Percentiles rank a stretch among this genome's conserved stretches.
These are phyloP conservation scores for Horisme vitalbata DNA, from an alignment of 2,888 invertebrate species.

Conservation along the genomic window DNA sequence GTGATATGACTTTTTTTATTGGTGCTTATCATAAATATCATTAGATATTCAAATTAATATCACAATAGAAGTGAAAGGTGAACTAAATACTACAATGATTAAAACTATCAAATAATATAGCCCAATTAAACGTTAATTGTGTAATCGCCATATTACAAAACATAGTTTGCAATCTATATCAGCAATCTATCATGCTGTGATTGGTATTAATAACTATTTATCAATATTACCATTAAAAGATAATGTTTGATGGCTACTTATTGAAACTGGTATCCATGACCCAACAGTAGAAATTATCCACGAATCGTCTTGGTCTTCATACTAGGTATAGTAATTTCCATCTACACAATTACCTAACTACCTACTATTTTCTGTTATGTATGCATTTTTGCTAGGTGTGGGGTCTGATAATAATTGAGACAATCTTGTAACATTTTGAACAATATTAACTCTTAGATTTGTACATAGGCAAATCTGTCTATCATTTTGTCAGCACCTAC, in stretches of 20 bases:
- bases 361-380: too few species aligned
- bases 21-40: constrained; percentile 35
- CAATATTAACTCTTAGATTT: too few species aligned
- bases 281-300: too few species aligned
- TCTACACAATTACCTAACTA: too few species aligned
- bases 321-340: too few species aligned
- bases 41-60: constrained; percentile 43
- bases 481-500: too few species aligned
- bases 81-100: constrained; percentile 56
- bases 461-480: too few species aligned
- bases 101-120: constrained; percentile 71
- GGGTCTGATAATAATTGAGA: too few species aligned
- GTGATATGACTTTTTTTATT: too few species aligned
- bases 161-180: constrained; percentile 58
- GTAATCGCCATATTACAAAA: constrained; percentile 65
- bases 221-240: constrained; percentile 56
- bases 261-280: background rate
- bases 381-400: too few species aligned
- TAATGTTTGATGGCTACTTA: constrained; percentile 16
- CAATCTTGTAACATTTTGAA: too few species aligned
- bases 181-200: constrained; percentile 64
- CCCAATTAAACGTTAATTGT: constrained; percentile 73
- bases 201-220: constrained; percentile 60
- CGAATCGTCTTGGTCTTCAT: too few species aligned
- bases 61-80: constrained; percentile 72